These are phyloP conservation scores for Gephyroberyx darwinii DNA, from an alignment of 2,797 vertebrate genomes.

Conservation along the genomic window DNA sequence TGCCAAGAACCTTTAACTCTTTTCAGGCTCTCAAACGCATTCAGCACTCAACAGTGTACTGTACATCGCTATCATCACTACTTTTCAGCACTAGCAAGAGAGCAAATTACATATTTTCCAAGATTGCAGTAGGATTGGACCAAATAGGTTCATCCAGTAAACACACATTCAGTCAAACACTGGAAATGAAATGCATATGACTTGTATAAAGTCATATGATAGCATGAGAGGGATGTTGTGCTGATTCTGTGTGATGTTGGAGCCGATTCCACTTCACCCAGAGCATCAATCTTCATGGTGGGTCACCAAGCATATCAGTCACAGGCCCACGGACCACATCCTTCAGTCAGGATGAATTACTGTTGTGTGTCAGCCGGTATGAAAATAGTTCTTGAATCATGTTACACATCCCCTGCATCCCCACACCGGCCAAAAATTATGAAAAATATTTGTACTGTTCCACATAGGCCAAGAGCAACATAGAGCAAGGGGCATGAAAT, in stretches of 20 bases:
- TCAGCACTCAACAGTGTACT: slow-evolving; percentile 11
- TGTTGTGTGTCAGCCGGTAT: slow-evolving; percentile 6
- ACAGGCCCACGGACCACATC: slow-evolving; percentile 11
- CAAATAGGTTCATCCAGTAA: too few species aligned
- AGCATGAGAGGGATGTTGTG: background rate
- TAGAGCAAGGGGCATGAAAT: too few species aligned
- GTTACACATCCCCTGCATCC: too few species aligned
- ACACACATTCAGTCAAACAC: too few species aligned
- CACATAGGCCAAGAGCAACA: too few species aligned
- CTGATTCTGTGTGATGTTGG: background rate
- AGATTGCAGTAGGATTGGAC: too few species aligned
- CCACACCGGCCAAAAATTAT: too few species aligned
- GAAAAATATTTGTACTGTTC: too few species aligned
- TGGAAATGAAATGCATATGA: too few species aligned
- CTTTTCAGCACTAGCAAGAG: too few species aligned
- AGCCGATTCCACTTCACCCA: slow-evolving; percentile 8
- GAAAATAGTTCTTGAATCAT: slow-evolving; percentile 14
- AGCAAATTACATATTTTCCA: too few species aligned
- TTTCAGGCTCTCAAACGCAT: background rate
- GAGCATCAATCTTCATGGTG: slow-evolving; percentile 1
- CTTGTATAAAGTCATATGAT: too few species aligned
- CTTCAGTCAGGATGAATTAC: slow-evolving; percentile 16
- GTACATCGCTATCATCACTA: background rate
- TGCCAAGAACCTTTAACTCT: slow-evolving; percentile 51
- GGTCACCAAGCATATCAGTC: slow-evolving; percentile 13